These are phyloP conservation scores for Blera fallax DNA, from an alignment of 2,888 invertebrate genomes.

Conservation along the genomic window DNA sequence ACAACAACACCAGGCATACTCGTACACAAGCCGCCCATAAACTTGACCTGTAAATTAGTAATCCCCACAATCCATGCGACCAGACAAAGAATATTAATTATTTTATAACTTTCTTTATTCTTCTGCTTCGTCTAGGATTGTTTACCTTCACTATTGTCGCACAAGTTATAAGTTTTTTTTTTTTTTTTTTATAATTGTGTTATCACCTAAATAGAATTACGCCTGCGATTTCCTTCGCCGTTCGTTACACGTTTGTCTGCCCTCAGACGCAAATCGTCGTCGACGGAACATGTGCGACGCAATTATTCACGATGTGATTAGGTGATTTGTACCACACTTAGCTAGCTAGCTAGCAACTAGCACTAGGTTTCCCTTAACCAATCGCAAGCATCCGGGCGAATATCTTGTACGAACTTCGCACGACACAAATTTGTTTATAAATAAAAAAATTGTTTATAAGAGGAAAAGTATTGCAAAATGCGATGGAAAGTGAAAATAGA, in stretches of 20 bases:
- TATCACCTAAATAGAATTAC: constrained; percentile 2
- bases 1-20: neutral
- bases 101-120: constrained; percentile 8
- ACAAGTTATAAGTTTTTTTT: neutral
- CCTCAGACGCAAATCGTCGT: constrained; percentile 30
- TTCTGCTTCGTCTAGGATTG: constrained; percentile 3
- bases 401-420: constrained; percentile 24
- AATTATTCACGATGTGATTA: constrained; percentile 52
- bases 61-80: neutral
- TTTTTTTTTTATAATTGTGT: constrained; percentile 1
- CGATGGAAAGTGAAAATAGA: constrained; percentile 12
- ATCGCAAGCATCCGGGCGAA: neutral
- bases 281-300: constrained; percentile 54
- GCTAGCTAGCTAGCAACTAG: neutral
- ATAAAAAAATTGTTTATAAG: neutral
- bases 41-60: constrained; percentile 57
- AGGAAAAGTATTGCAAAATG: neutral
- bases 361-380: neutral
- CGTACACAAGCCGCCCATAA: neutral
- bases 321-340: constrained; percentile 32
- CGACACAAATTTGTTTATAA: constrained; percentile 24
- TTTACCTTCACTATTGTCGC: constrained; percentile 22
- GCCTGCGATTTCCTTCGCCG: neutral
- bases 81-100: constrained; percentile 14
- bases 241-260: neutral